Base-by-base conservation (phyloP, 2,113 vertebrate species). In the Leptosomus discolor region DNA sequence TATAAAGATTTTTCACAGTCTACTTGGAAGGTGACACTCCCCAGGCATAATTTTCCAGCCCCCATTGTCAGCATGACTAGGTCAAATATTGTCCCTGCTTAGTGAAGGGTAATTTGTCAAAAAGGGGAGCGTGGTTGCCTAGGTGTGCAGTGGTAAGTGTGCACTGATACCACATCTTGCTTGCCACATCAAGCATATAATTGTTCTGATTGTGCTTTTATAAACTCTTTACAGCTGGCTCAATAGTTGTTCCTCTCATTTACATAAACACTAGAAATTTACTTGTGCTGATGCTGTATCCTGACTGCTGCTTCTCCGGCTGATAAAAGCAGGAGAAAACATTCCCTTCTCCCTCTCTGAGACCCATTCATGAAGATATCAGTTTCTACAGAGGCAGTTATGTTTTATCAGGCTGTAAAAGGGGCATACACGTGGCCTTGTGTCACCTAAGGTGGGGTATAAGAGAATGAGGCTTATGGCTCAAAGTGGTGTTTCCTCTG, bases 371-470 rank as follows among this genome's bases (percentile, higher is more conserved):
- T 30, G 23, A 57, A 45, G n/a, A 6, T 27, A 48, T 29, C 23
- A 17, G 1, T 27, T 54, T 34, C 46, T 53, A 2, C 11, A 58
- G 43, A 67, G 22, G n/a, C 22, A 3, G 3, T 19, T 70, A 4
- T 8, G 7, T 70, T 88, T 45, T 67, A 13, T 50, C 57, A 75
- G 20, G 24, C 26, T 34, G 9, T 20, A 64, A 82, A 85, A 48
- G 14, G 19, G 19, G 1, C 2, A 2, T 8, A 3, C 22, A 11
- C 1, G 0, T 36, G 41, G 5, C 22, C 21, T 12, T 8, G 5
- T 36, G 36, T 51, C 18, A 65, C 60, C 15, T 30, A 4, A 39
- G 46, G 29, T 13, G 54, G 26, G 6, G 2, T n/a, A 2, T 15
- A 27, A 43, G 29, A 58, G 15, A 53, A 37, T 14, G 27, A 91